Evolutionary conservation across 2,113 vertebrate genomes (phyloP).

Genomic region (Pollimyrus isidori): DNA sequence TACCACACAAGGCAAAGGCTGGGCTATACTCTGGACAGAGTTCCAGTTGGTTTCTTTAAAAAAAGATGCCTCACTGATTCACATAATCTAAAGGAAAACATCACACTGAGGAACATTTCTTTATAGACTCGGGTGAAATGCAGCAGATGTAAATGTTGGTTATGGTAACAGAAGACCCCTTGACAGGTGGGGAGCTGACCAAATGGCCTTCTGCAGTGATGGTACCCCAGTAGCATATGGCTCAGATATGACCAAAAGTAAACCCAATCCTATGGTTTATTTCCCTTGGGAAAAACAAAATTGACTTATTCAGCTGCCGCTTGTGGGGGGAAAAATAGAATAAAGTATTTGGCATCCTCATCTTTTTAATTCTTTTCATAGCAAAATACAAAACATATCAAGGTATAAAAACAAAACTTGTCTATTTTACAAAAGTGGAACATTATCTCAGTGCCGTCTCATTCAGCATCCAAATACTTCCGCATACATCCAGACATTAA

Average conservation of each 20-base stretch:
- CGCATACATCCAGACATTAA: constrained; percentile 23
- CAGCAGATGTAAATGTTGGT: neutral
- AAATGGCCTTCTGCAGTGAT: neutral
- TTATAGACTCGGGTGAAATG: neutral
- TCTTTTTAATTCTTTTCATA: constrained; percentile 20
- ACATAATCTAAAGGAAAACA: neutral
- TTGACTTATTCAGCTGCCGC: neutral
- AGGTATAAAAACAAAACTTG: constrained; percentile 30
- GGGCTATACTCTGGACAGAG: neutral
- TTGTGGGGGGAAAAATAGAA: constrained; percentile 16
- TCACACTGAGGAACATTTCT: neutral
- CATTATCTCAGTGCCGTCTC: constrained; percentile 13
- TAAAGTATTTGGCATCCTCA: constrained; percentile 25
- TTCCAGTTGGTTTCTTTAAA: neutral
- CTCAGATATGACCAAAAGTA: neutral
- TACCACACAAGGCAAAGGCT: neutral
- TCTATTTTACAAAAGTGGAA: constrained; percentile 33
- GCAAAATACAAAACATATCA: constrained; percentile 38
- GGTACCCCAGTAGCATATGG: neutral
- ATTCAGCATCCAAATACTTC: constrained; percentile 26
- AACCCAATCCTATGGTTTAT: neutral
- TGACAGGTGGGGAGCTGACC: neutral
- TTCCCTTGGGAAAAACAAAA: neutral
- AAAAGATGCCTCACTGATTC: neutral
- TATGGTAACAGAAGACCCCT: neutral